A percentile compares a stretch with the other conserved stretches of the same genome.
These are phyloP conservation scores for Dermatemys mawii DNA, from an alignment of 2,113 vertebrate genomes.

Conservation along the genomic window DNA sequence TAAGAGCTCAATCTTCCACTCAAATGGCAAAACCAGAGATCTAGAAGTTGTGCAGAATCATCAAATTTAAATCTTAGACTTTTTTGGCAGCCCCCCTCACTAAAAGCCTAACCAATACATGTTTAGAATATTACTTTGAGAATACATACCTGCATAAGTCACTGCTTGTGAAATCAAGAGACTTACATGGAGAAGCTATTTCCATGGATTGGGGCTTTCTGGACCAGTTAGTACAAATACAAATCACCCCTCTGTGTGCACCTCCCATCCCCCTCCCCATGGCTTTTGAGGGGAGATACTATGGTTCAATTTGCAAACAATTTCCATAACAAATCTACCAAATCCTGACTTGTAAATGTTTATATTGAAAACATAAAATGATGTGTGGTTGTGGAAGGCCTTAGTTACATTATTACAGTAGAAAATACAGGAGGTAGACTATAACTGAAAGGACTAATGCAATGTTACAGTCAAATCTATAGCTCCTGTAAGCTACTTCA, in stretches of 20 bases:
- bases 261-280: too few species aligned
- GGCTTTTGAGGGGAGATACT: constrained; percentile 55
- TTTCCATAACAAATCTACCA: constrained; percentile 71
- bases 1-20: neutral
- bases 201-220: too few species aligned
- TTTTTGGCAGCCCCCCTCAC: neutral
- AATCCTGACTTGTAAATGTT: constrained; percentile 78
- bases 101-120: neutral
- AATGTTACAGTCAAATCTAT: constrained; percentile 82
- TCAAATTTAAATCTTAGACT: neutral
- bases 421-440: constrained; percentile 91
- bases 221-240: neutral
- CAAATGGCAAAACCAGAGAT: neutral
- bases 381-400: constrained; percentile 81
- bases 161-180: neutral
- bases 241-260: constrained; percentile 39
- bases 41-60: neutral
- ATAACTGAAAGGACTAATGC: constrained; percentile 83
- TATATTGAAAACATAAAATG: constrained; percentile 82
- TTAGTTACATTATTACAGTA: constrained; percentile 88
- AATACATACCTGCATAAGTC: neutral
- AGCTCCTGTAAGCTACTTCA: constrained; percentile 80
- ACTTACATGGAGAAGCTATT: neutral
- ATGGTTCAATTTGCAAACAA: constrained; percentile 80
- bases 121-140: neutral